Base-by-base conservation (phyloP, 37 sponge, comb jelly and placozoan genomes). In the Dysidea cf. avara region DNA sequence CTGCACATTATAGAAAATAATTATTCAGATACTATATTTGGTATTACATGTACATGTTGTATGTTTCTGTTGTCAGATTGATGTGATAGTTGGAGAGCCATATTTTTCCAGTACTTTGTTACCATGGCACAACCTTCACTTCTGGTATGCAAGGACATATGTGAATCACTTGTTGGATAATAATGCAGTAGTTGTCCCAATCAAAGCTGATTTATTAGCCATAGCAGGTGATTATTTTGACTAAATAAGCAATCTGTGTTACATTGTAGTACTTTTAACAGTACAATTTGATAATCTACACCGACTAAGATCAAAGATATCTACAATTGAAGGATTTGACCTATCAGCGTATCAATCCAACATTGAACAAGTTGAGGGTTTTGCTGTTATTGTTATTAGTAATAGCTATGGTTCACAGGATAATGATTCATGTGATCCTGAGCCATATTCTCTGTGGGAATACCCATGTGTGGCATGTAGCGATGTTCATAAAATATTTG, bases 101-200 rank as follows among this genome's bases (percentile, higher is more conserved):
- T 87, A 53, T 74, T 91, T 87, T 62, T 51, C 67, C 46, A 31
- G 77, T n/a, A 75, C 70, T 35, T 61, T 82, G 13, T 49, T 91
- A 32, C 88, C 92, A 2, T 91, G 92, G 92, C 88, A 91, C 68
- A 77, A 81, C 74, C 74, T 90, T 20, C 58, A 68, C 61, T 91
- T 76, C 83, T 87, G 88, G 92, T 91, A 87, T 47, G 75, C 80
- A 2, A 32, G 63, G 17, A 61, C 53, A 26, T 48, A 49, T 50
- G 49, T 86, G 25, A 17, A 56, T 28, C 39, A 14, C 25, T 34
- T 80, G 31, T 56, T 87, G 61, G 20, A 51, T 46, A 51, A 62
- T 1, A 75, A 56, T 9, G 52, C 53, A 5, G 51, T 29, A 1
- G 54, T 90, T 13, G 24, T 77, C 20, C 92, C 92, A 17, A 13